A percentile compares a stretch with the other conserved stretches of the same genome.
Evolutionary conservation across 2,888 invertebrate species (phyloP).

Genomic region (Phorcus lineatus): DNA sequence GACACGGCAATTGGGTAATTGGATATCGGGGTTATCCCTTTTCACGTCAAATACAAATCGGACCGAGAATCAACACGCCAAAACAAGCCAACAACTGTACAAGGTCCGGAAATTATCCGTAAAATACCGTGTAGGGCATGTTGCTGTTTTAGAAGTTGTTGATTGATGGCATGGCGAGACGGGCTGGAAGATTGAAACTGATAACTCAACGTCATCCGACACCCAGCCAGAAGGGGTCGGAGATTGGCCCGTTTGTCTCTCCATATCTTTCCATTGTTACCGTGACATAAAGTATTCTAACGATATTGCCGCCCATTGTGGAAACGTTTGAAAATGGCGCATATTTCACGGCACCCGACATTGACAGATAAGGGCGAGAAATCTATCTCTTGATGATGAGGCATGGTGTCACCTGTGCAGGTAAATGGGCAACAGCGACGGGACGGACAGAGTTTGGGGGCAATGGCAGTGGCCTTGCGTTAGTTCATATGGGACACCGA

Average conservation of each 20-base stretch:
- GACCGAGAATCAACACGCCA: neutral
- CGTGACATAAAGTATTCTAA: neutral
- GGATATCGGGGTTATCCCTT: neutral
- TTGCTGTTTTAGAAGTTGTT: constrained; percentile 5
- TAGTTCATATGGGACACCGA: too few species aligned
- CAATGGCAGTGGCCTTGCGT: too few species aligned
- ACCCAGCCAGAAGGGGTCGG: neutral
- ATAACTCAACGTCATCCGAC: neutral
- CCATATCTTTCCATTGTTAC: neutral
- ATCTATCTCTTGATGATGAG: too few species aligned
- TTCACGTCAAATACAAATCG: neutral
- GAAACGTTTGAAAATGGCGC: too few species aligned
- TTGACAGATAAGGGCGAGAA: too few species aligned
- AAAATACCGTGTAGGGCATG: constrained; percentile 15
- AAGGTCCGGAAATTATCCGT: neutral
- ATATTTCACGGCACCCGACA: too few species aligned
- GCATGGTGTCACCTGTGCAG: too few species aligned
- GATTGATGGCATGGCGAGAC: neutral
- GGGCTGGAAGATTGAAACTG: neutral
- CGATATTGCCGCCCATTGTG: too few species aligned
- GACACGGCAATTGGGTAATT: neutral
- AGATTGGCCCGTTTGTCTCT: neutral
- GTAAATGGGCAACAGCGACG: too few species aligned
- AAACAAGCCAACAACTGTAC: constrained; percentile 20
- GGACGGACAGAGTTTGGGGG: too few species aligned